Conservation (phyloP, 1,140 invertebrate species). For the Nomia melanderi region DNA sequence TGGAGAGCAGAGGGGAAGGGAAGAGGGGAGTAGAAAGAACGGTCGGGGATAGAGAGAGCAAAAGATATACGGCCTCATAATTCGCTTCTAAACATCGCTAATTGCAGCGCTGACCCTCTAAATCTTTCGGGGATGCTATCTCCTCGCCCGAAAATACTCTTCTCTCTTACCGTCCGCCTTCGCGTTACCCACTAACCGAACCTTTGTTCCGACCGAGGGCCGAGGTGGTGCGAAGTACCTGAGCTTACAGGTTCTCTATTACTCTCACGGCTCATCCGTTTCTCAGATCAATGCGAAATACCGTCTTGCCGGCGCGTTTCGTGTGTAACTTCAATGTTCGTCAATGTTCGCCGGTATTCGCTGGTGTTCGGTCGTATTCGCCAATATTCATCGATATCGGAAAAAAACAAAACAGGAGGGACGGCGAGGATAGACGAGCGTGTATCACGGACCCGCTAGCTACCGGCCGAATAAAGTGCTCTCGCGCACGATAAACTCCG, state of each 20-base stretch:
- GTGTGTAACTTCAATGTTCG: too few relatives aligned
- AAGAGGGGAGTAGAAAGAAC: slow-evolving; percentile 12
- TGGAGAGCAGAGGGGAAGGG: too few relatives aligned
- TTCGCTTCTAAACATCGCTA: slow-evolving; percentile 75
- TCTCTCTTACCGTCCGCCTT: slow-evolving; percentile 13
- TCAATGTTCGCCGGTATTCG: too few relatives aligned
- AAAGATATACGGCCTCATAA: slow-evolving; percentile 68
- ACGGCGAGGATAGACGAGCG: neutral
- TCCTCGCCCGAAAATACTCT: slow-evolving; percentile 60
- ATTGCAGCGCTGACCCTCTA: slow-evolving; percentile 72
- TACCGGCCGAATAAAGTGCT: neutral
- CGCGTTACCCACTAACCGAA: slow-evolving; percentile 38
- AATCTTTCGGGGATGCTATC: slow-evolving; percentile 71
- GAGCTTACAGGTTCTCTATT: slow-evolving; percentile 58
- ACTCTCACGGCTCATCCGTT: slow-evolving; percentile 51
- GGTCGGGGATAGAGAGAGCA: slow-evolving; percentile 17
- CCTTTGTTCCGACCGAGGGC: slow-evolving; percentile 18
- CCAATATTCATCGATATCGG: too few relatives aligned
- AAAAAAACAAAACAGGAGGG: too few relatives aligned
- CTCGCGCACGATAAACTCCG: neutral
- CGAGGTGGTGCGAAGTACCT: slow-evolving; percentile 31
- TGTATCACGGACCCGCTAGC: neutral
- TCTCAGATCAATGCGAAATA: slow-evolving; percentile 61
- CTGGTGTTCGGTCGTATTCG: too few relatives aligned
- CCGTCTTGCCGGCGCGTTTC: slow-evolving; percentile 22